These are phyloP conservation scores for Acanthochromis polyacanthus DNA, from an alignment of 2,113 vertebrate species.

Conservation along the genomic window DNA sequence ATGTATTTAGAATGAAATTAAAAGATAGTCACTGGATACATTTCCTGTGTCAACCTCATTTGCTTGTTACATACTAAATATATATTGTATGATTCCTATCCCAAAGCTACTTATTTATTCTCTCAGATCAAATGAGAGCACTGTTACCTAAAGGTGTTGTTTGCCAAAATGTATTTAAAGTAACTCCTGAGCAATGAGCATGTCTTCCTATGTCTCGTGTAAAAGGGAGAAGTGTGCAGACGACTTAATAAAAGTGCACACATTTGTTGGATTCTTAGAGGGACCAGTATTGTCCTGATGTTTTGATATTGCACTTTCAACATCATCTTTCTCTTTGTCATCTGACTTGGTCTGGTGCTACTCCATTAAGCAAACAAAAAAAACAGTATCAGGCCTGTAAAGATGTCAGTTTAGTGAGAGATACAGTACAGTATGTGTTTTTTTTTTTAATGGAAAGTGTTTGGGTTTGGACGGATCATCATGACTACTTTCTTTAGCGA, in stretches of 20 bases:
- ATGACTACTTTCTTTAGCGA: slow-evolving; percentile 97
- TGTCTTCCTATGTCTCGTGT: slow-evolving; percentile 20
- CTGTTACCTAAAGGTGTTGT: slow-evolving; percentile 17
- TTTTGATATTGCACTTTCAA: slow-evolving; percentile 68
- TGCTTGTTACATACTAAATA: slow-evolving; percentile 36
- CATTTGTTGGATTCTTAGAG: background rate
- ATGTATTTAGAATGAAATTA: slow-evolving; percentile 47
- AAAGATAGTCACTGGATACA: slow-evolving; percentile 85
- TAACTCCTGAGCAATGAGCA: slow-evolving; percentile 55
- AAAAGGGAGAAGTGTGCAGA: slow-evolving; percentile 20
- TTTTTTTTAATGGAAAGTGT: slow-evolving; percentile 92
- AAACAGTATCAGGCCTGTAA: slow-evolving; percentile 1
- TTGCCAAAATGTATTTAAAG: slow-evolving; percentile 30
- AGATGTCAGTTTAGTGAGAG: slow-evolving; percentile 29
- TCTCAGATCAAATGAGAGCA: slow-evolving; percentile 17
- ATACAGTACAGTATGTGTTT: slow-evolving; percentile 26
- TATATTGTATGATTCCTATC: slow-evolving; percentile 41
- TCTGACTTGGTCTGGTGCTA: slow-evolving; percentile 10
- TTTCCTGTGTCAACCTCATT: slow-evolving; percentile 87
- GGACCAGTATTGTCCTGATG: slow-evolving; percentile 27
- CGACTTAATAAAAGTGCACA: slow-evolving; percentile 11
- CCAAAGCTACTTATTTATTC: slow-evolving; percentile 21
- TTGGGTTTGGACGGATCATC: slow-evolving; percentile 98
- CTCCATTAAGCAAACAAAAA: background rate
- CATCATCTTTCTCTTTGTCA: slow-evolving; percentile 30